phyloP scores from a whole-genome alignment of 2,113 vertebrate genomes.

The Amphiprion ocellaris region DNA sequence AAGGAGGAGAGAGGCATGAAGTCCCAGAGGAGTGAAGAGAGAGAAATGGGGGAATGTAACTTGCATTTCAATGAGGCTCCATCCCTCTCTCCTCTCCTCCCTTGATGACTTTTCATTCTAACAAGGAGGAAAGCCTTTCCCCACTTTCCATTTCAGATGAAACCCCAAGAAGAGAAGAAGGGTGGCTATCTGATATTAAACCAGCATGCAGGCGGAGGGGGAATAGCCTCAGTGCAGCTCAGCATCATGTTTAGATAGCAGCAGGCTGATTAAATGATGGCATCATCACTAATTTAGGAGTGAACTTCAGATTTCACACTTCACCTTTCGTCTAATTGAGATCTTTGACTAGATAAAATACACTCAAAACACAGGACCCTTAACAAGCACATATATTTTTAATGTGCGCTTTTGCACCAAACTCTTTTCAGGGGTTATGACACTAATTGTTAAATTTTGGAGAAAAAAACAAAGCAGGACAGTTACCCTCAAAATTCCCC shows the following conservation, averaged over 20 bases:
- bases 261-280: conserved; percentile 30
- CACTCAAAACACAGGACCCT: background rate
- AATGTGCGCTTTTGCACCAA: background rate
- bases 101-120: conserved; percentile 81
- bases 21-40: conserved; percentile 78
- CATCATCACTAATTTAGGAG: conserved; percentile 31
- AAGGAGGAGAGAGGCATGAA: conserved; percentile 74
- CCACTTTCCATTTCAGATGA: conserved; percentile 75
- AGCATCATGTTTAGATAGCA: conserved; percentile 40
- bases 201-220: conserved; percentile 20
- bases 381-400: background rate
- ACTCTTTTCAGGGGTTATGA: conserved; percentile 59
- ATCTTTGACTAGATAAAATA: conserved; percentile 15
- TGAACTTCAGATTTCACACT: conserved; percentile 50
- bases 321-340: conserved; percentile 18
- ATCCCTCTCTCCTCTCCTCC: conserved; percentile 76
- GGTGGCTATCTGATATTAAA: conserved; percentile 70
- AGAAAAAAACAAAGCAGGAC: conserved; percentile 12
- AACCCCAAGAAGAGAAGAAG: conserved; percentile 49
- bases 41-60: conserved; percentile 75
- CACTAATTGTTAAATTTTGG: background rate
- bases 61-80: conserved; percentile 86
- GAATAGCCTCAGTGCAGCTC: conserved; percentile 23
- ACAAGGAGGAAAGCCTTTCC: conserved; percentile 70
- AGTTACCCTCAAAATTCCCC: background rate